Conservation (phyloP, 2,113 vertebrate genomes). For the Bothrops jararaca region DNA sequence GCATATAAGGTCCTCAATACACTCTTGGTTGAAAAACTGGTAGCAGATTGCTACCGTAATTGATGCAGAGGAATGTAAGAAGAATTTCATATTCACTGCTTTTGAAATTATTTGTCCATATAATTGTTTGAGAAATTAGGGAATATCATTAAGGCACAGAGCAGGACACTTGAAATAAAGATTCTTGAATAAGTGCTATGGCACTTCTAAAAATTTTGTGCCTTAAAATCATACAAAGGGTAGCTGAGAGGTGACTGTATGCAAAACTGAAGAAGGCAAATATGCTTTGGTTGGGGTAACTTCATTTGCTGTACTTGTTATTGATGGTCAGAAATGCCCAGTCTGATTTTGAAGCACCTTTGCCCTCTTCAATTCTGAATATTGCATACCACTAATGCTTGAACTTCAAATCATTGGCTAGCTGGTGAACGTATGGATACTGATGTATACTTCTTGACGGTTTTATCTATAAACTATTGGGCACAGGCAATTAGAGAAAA, state of each 20-base stretch:
- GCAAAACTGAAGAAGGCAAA: not conserved
- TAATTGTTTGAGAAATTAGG: not conserved
- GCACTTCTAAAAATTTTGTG: not conserved
- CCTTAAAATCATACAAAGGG: constrained; percentile 8
- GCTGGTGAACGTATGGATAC: not conserved
- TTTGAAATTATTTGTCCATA: not conserved
- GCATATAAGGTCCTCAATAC: not conserved
- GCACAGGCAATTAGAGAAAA: not conserved
- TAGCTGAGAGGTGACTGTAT: not conserved
- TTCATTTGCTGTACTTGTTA: not conserved
- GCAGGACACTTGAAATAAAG: not conserved
- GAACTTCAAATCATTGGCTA: constrained; percentile 16
- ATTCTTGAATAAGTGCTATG: not conserved
- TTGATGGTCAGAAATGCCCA: not conserved
- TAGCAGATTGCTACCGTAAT: not conserved
- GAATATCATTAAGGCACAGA: not conserved
- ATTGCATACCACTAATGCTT: not conserved
- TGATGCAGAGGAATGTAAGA: not conserved
- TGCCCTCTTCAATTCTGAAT: not conserved
- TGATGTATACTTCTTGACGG: not conserved
- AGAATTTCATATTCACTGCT: not conserved
- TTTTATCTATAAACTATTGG: not conserved
- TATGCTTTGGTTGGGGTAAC: not conserved
- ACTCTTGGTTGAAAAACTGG: not conserved
- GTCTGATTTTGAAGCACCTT: not conserved